Percentiles rank a stretch among this genome's conserved stretches.
Conservation (phyloP, 2,888 invertebrate species). For the Mesochorus sp. region DNA sequence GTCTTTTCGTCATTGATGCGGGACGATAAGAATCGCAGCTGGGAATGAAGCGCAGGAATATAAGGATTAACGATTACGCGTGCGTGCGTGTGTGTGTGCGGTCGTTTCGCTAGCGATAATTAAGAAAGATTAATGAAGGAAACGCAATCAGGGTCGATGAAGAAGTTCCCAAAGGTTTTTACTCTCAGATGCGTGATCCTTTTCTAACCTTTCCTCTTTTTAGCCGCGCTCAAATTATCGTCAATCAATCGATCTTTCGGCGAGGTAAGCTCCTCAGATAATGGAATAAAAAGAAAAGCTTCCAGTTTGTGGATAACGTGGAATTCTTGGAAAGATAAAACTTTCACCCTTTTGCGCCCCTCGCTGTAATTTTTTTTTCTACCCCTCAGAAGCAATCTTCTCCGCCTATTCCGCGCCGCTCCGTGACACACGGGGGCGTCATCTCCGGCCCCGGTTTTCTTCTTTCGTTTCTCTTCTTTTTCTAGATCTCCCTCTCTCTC, state of each 20-base stretch:
- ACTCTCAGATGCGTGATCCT: not conserved
- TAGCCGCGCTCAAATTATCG: constrained; percentile 22
- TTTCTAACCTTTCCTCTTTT: constrained; percentile 9
- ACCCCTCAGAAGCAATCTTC: not conserved
- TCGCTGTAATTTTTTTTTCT: not conserved
- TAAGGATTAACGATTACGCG: not conserved
- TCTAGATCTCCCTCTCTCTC: not conserved
- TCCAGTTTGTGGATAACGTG: constrained; percentile 33
- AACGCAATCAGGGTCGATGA: constrained; percentile 6
- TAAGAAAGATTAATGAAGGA: constrained; percentile 40
- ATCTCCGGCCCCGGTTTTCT: constrained; percentile 22
- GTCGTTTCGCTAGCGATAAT: constrained; percentile 42
- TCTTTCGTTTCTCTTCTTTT: not conserved
- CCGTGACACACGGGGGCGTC: constrained; percentile 1
- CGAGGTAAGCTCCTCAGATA: not conserved
- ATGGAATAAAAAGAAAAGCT: not conserved
- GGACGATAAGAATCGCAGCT: constrained; percentile 29
- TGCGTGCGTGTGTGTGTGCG: constrained; percentile 12
- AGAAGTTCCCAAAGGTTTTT: constrained; percentile 33
- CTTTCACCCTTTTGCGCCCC: constrained; percentile 19
- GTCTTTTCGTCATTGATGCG: constrained; percentile 19
- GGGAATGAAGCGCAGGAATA: constrained; percentile 19
- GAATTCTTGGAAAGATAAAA: constrained; percentile 25
- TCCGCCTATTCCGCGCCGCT: not conserved
- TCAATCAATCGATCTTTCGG: not conserved